Base-by-base conservation (phyloP, 2,888 invertebrate genomes). In the Acanthosepion lycidas region DNA sequence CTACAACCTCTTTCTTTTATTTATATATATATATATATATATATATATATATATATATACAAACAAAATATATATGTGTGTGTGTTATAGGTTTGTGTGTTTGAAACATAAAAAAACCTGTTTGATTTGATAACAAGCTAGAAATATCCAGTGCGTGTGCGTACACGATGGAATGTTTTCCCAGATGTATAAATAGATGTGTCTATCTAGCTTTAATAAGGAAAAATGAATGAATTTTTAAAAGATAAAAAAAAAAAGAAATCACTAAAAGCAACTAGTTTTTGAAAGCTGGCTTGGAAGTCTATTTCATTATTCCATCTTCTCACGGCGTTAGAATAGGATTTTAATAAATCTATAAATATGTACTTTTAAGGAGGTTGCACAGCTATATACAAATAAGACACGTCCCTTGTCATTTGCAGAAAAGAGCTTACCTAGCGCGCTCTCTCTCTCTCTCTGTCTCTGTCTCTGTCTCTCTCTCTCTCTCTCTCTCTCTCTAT, bases 321-420 rank as follows among this genome's bases (percentile, higher is more conserved):
- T 78, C n/a, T 4, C 78, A 33, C 9, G 78, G 26, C 20, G 59
- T 59, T 20, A 6, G n/a, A n/a, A 33, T n/a, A 78, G 78, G 15
- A 78, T 78, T 78, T 78, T 78, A 78, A 78, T 78, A 78, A 78
- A 78, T 78, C 78, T 78, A 78, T 78, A 78, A 78, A 78, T 78
- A 78, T 18, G n/a, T 78, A 78, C 78, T 78, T 78, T 78, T 78
- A 78, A 78, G 78, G 78, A 78, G n/a, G n/a, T 78, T 78, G 3
- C n/a, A 78, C 78, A 15, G 5, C 33, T 18, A n/a, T 33, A 15
- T n/a, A 78, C n/a, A 78, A 78, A 78, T n/a, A 78, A 78, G 78
- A 78, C n/a, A 33, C n/a, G 78, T 78, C 78, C 78, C 78, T n/a
- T 78, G 78, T 78, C n/a, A 78, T 78, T 78, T 78, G n/a, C 78